Conservation (phyloP, 2,113 vertebrate genomes). For the Lampris megalopsis region DNA sequence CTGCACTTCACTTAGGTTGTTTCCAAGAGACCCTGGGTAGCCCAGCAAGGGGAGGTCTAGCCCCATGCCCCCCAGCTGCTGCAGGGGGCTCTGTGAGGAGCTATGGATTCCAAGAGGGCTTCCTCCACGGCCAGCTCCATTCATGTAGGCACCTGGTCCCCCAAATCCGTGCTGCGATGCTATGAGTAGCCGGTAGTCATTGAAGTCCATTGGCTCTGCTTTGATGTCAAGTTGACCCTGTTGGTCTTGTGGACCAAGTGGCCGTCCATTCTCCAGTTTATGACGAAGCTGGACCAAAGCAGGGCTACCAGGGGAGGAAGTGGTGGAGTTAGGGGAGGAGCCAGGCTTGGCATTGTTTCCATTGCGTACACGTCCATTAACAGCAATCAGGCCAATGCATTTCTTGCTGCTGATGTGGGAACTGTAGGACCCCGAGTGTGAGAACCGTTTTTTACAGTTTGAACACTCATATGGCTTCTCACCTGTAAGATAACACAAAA, state of each 20-base stretch:
- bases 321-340: conserved; percentile 94
- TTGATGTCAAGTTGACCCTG: conserved; percentile 92
- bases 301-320: conserved; percentile 94
- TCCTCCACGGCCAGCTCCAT: conserved; percentile 88
- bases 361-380: conserved; percentile 90
- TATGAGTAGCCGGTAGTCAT: conserved; percentile 92
- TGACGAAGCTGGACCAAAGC: conserved; percentile 91
- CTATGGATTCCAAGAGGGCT: conserved; percentile 89
- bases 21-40: conserved; percentile 84
- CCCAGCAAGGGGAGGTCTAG: conserved; percentile 89
- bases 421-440: conserved; percentile 98
- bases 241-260: conserved; percentile 87
- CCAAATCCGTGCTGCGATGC: conserved; percentile 88
- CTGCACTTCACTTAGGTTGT: conserved; percentile 93
- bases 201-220: conserved; percentile 94
- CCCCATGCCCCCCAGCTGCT: conserved; percentile 91
- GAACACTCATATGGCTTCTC: conserved; percentile 98
- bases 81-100: conserved; percentile 92
- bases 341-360: conserved; percentile 89
- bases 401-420: conserved; percentile 99
- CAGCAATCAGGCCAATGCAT: conserved; percentile 92
- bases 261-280: conserved; percentile 94
- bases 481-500: conserved; percentile 77
- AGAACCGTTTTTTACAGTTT: conserved; percentile 99
- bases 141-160: conserved; percentile 88